A percentile compares a stretch with the other conserved stretches of the same genome.
Evolutionary conservation across 2,888 invertebrate genomes (phyloP).

Genomic region (Ormyrus thymus): DNA sequence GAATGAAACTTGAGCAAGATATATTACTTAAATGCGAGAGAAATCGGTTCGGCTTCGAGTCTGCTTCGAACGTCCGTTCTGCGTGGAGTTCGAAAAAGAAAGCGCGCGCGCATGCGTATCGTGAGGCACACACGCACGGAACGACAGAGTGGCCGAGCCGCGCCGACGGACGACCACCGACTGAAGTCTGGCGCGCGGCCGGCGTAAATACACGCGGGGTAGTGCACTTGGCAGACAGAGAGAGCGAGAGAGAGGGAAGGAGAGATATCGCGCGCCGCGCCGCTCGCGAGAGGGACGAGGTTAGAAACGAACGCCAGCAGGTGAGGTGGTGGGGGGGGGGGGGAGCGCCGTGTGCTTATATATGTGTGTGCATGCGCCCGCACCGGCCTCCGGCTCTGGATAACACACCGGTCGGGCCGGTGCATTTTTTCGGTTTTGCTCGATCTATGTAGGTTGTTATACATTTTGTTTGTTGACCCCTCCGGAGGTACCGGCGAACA

Average conservation of each 20-base stretch:
- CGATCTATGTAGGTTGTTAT: neutral
- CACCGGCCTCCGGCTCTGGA: no score
- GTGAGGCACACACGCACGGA: neutral
- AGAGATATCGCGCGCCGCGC: neutral
- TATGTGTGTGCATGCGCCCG: neutral
- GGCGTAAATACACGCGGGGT: slow-evolving; percentile 37
- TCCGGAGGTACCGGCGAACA: no score
- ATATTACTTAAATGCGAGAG: no score
- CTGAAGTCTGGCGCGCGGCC: slow-evolving; percentile 43
- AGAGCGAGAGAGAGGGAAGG: slow-evolving; percentile 5
- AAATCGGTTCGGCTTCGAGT: no score
- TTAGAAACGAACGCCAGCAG: slow-evolving; percentile 26
- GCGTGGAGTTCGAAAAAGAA: neutral
- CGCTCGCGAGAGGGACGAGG: neutral
- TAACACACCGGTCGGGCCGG: neutral
- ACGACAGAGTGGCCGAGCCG: slow-evolving; percentile 20
- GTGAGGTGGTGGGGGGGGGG: slow-evolving; percentile 21
- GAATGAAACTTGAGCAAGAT: no score
- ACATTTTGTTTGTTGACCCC: slow-evolving; percentile 22
- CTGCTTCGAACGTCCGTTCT: no score
- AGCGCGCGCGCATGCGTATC: neutral
- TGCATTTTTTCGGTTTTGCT: neutral
- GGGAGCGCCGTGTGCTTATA: neutral
- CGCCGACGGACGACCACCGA: slow-evolving; percentile 52
- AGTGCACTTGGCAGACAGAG: slow-evolving; percentile 9